These are phyloP conservation scores for Ctena decussata DNA, from an alignment of 2,888 invertebrate species.

Conservation along the genomic window DNA sequence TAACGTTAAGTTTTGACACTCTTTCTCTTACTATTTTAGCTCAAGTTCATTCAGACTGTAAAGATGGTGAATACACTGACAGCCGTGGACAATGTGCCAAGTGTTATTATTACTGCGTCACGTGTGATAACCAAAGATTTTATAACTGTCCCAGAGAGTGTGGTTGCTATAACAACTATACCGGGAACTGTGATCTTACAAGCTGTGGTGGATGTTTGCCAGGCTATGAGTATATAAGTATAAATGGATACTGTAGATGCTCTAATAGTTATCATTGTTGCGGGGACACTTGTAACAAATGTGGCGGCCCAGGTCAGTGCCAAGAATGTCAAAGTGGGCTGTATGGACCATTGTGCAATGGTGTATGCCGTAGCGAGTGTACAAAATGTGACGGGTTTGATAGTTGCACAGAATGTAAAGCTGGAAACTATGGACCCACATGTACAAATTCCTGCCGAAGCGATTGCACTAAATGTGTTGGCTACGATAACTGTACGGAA, in stretches of 20 bases:
- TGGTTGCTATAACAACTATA: not conserved
- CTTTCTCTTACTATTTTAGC: no score
- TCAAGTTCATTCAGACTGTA: no score
- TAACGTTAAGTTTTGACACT: no score
- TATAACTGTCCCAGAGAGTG: not conserved
- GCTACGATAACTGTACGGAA: not conserved
- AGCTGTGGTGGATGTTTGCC: not conserved
- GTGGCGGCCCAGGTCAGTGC: not conserved
- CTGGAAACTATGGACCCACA: not conserved
- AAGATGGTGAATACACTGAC: not conserved
- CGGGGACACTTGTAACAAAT: not conserved
- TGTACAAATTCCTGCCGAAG: not conserved
- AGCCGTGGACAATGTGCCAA: not conserved
- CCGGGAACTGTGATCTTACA: not conserved
- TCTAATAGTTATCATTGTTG: not conserved
- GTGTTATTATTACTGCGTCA: not conserved
- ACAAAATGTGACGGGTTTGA: not conserved
- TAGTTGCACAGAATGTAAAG: not conserved
- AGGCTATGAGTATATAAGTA: not conserved
- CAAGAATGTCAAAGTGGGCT: not conserved
- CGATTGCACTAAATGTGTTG: not conserved
- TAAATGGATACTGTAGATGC: not conserved
- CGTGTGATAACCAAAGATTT: not conserved
- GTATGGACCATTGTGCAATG: not conserved
- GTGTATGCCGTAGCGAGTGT: not conserved